Evolutionary conservation across 1,140 invertebrate species (phyloP).

Genomic region (Spodoptera frugiperda): DNA sequence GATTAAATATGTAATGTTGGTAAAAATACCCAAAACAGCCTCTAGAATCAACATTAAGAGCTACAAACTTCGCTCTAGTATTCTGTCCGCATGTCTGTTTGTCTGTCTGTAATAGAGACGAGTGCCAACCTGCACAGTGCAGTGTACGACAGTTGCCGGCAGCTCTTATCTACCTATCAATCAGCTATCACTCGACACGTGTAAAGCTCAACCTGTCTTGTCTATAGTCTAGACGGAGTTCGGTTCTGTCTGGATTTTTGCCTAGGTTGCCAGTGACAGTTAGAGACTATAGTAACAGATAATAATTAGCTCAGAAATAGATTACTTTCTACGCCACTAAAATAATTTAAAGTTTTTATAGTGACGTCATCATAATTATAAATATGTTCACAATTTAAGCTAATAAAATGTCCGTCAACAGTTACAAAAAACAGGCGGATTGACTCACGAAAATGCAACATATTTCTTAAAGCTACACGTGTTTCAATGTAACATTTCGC

Average conservation of each 20-base stretch:
- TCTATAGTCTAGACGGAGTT: no score
- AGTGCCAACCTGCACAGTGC: background rate
- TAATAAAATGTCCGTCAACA: no score
- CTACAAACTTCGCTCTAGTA: no score
- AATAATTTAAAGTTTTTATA: no score
- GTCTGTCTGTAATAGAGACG: slow-evolving; percentile 8
- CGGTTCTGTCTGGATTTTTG: background rate
- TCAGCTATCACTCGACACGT: background rate
- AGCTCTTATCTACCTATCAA: slow-evolving; percentile 1
- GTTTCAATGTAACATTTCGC: background rate
- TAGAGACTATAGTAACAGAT: no score
- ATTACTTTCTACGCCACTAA: no score
- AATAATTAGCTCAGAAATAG: no score
- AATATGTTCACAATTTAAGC: no score
- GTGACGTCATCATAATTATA: no score
- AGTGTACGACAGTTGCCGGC: slow-evolving; percentile 2
- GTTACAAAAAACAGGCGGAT: background rate
- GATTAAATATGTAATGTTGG: no score
- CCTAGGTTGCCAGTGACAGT: background rate
- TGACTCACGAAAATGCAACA: background rate
- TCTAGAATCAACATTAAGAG: no score
- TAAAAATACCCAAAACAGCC: no score
- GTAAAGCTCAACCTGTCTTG: background rate
- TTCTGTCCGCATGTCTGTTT: background rate
- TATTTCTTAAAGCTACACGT: background rate